Conservation (phyloP, 2,888 invertebrate species). For the Acanthococcus lagerstroemiae region DNA sequence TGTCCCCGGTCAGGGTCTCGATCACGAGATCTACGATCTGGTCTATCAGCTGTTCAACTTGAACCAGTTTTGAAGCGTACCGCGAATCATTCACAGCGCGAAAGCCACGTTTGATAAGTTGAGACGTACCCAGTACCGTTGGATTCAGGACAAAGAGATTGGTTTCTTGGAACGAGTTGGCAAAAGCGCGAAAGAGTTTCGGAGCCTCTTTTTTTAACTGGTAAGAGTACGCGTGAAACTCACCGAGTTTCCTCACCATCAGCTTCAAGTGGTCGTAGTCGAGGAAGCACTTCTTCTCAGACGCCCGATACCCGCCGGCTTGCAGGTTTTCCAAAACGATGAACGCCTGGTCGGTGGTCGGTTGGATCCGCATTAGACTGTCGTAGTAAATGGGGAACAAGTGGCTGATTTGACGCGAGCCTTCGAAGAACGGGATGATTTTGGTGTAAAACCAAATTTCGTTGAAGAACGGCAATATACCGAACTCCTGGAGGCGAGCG, state of each 20-base stretch:
- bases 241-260: slow-evolving; percentile 3
- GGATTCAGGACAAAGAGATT: neutral
- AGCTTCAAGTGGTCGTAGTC: slow-evolving; percentile 8
- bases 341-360: neutral
- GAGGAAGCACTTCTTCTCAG: slow-evolving; percentile 1
- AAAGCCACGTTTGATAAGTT: neutral
- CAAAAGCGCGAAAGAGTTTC: neutral
- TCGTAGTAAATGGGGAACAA: slow-evolving; percentile 6
- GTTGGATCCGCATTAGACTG: neutral
- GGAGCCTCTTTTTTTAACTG: neutral
- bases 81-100: neutral
- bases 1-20: neutral
- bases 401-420: neutral
- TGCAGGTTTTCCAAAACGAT: slow-evolving; percentile 5
- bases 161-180: neutral
- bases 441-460: neutral
- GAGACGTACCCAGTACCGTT: neutral
- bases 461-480: neutral
- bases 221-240: slow-evolving; percentile 12
- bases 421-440: neutral
- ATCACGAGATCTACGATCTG: neutral
- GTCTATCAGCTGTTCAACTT: neutral
- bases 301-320: neutral
- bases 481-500: neutral
- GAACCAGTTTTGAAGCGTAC: neutral